A percentile compares a stretch with the other conserved stretches of the same genome.
Conservation (phyloP, 2,797 vertebrate genomes). For the Glyptemys insculpta region DNA sequence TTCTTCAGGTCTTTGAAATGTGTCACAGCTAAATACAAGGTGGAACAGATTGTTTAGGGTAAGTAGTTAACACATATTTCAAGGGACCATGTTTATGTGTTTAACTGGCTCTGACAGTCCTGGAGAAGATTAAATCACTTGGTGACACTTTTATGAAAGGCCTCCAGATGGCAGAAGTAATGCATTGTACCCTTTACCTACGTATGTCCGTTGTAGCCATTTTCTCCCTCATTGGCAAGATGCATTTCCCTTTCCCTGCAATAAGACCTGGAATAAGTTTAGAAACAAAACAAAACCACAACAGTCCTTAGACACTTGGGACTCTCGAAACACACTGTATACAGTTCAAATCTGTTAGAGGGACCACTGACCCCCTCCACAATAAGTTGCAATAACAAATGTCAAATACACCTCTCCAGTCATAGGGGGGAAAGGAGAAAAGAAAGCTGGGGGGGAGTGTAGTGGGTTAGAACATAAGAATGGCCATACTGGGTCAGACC, state of each 20-base stretch:
- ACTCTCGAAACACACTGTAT: not conserved
- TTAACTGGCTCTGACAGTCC: constrained; percentile 33
- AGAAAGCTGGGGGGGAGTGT: not conserved
- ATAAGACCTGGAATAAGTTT: not conserved
- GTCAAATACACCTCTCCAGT: not conserved
- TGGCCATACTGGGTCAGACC: no score
- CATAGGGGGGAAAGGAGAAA: not conserved
- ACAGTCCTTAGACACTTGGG: not conserved
- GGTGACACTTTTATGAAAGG: constrained; percentile 30
- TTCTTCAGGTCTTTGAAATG: not conserved
- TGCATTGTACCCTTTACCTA: constrained; percentile 9
- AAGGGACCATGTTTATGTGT: not conserved
- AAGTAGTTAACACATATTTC: not conserved
- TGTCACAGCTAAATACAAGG: not conserved
- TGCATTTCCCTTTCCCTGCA: not conserved
- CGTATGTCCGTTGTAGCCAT: not conserved
- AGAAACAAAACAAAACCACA: not conserved
- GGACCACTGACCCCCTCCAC: not conserved
- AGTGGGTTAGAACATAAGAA: no score
- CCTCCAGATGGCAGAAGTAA: constrained; percentile 62
- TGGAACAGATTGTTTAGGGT: not conserved
- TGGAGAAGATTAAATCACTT: constrained; percentile 22
- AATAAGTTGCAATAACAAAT: not conserved
- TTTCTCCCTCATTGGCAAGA: constrained; percentile 19
- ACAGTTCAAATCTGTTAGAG: not conserved